Base-by-base conservation (phyloP, 2,797 vertebrate species). In the Brachymystax lenok region DNA sequence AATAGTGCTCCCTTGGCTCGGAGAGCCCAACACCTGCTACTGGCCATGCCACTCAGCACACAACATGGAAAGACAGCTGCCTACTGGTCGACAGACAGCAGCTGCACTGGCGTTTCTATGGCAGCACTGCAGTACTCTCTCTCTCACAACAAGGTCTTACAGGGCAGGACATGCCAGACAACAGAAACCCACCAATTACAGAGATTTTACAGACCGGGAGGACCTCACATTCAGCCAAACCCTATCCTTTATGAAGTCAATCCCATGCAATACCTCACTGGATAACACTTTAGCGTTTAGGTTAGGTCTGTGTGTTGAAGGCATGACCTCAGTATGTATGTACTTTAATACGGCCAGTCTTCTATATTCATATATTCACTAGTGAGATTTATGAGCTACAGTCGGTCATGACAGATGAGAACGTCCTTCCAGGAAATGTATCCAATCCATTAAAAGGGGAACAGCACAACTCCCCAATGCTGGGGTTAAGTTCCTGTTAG, bases 61-160 rank as follows among this genome's bases (percentile, higher is more conserved):
- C 21, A 63, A 21, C 59, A 63, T 63, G 21, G 59, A 63, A 63
- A 63, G 59, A 63, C 59, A 63, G 21, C 21, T 63, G 59, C 59
- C 59, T 24, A 63, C 59, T 63, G 59, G 21, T 63, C 59, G 59
- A 24, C 21, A 63, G 21, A 63, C 59, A 63, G 59, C 59, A 63
- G 59, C 59, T 63, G 59, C 59, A 63, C 59, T 63, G 59, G 59
- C 59, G 59, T 63, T 63, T 24, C 59, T 13, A 63, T 63, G 59
- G 59, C n/a, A 63, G 59, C 59, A 63, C 59, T 12, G 40, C 40
- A 46, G 40, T 46, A 46, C 40, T 46, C 40, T 46, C 40, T 46
- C 40, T 61, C 21, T 27, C 12, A 27, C 24, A 63, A 63, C 10
- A 8, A 27, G 59, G 59, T 63, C 24, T 24, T 24, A 27, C 59